Base-by-base conservation (phyloP, 1,140 invertebrate genomes). In the Procambarus clarkii region DNA sequence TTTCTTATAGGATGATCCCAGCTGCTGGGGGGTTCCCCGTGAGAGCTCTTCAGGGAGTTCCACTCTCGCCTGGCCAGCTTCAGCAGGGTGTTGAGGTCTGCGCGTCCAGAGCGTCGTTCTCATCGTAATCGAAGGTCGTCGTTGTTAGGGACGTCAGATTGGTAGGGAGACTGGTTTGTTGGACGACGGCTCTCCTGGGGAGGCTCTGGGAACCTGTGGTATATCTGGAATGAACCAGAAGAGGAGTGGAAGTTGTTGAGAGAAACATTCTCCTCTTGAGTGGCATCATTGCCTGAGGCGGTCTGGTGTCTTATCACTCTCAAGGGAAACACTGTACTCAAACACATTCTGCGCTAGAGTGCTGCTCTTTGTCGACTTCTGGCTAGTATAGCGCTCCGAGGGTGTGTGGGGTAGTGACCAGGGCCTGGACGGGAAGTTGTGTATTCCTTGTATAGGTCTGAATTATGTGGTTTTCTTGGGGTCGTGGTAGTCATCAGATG, bases 51-150 rank as follows among this genome's bases (percentile, higher is more conserved):
- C n/a, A 87, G 11, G 50, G n/a, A 77, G 2, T 54, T 46, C 76
- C 50, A 79, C 77, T 87, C 85, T 21, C 34, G 44, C 24, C 58
- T 78, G 15, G 85, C 85, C 21, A 87, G n/a, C n/a, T 76, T 45
- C 54, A 87, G n/a, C 8, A 87, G 48, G 1, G 85, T 60, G n/a
- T 77, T n/a, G 48, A 87, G 48, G 74, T 79, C 2, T 58, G 34
- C 9, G 46, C 18, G 24, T 87, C 85, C 9, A 87, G 3, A 3
- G 15, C 11, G 9, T 60, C 54, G 0, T 24, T 24, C 15, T 15
- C 0, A 74, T 8, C 24, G 4, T 21, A 34, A 5, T 71, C 74
- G 45, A 54, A n/a, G 3, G 78, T 45, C 0, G 78, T 80, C 15
- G 46, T 21, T 48, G 60, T 64, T 0, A 15, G 60, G 18, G 60